phyloP scores from a whole-genome alignment of 2,888 invertebrate genomes.

The Seira musarum region DNA sequence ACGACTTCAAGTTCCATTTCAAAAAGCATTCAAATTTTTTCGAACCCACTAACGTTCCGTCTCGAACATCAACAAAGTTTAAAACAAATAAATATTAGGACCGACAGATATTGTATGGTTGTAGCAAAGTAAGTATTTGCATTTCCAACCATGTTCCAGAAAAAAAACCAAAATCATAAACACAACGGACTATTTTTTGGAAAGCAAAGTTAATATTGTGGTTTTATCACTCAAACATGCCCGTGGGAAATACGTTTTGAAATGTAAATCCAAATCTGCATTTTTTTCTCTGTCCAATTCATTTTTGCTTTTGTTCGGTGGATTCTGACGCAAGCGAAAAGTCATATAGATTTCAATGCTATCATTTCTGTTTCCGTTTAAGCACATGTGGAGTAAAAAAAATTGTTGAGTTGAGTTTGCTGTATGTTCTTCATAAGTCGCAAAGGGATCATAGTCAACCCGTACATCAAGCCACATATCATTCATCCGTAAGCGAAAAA shows the following conservation, averaged over 20 bases:
- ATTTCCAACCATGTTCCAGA: no score
- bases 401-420: no score
- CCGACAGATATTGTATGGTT: no score
- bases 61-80: no score
- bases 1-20: no score
- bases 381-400: neutral
- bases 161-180: neutral
- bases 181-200: neutral
- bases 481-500: neutral
- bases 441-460: no score
- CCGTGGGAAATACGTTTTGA: neutral
- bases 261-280: neutral
- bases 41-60: no score
- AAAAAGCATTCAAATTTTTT: no score
- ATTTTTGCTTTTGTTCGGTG: neutral
- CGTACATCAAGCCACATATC: neutral
- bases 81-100: no score
- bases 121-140: no score
- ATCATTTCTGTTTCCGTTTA: neutral
- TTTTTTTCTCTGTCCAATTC: neutral
- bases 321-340: neutral
- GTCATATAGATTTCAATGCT: neutral
- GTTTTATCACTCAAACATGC: neutral
- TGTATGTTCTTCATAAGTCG: no score
- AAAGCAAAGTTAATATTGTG: neutral